A percentile compares a stretch with the other conserved stretches of the same genome.
These are phyloP conservation scores for Sarcophaga rosellei DNA, from an alignment of 2,888 invertebrate species.

Conservation along the genomic window DNA sequence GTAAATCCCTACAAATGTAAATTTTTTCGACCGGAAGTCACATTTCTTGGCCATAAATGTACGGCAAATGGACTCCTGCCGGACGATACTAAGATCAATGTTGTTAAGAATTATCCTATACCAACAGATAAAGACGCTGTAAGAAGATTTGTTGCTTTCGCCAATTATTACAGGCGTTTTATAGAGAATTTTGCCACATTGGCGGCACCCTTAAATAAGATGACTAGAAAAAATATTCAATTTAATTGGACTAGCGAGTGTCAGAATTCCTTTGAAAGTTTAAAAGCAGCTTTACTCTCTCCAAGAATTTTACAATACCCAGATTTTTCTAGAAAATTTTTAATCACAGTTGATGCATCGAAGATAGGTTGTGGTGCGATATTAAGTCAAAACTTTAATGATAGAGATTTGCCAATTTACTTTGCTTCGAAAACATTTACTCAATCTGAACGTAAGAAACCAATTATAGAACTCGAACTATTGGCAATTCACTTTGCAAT, in stretches of 20 bases:
- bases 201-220: conserved; percentile 30
- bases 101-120: conserved; percentile 11
- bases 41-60: conserved; percentile 44
- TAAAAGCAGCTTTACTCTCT: not conserved
- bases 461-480: conserved; percentile 24
- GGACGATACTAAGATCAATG: conserved; percentile 35
- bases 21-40: conserved; percentile 44
- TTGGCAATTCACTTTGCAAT: conserved; percentile 69
- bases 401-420: not conserved
- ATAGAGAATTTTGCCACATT: too few relatives aligned
- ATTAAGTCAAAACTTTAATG: conserved; percentile 17
- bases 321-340: not conserved
- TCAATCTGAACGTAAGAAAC: conserved; percentile 10
- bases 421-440: conserved; percentile 16
- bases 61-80: conserved; percentile 46
- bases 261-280: not conserved
- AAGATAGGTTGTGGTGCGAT: conserved; percentile 17
- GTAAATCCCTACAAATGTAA: conserved; percentile 49
- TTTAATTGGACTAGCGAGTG: not conserved
- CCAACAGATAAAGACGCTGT: conserved; percentile 23
- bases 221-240: conserved; percentile 30
- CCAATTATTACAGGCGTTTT: too few relatives aligned
- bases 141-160: conserved; percentile 35
- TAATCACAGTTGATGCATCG: conserved; percentile 30
- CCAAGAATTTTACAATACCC: conserved; percentile 1